A percentile compares a stretch with the other conserved stretches of the same genome.
phyloP scores from a whole-genome alignment of 1,140 invertebrate genomes.

The Cyrtorhinus lividipennis region DNA sequence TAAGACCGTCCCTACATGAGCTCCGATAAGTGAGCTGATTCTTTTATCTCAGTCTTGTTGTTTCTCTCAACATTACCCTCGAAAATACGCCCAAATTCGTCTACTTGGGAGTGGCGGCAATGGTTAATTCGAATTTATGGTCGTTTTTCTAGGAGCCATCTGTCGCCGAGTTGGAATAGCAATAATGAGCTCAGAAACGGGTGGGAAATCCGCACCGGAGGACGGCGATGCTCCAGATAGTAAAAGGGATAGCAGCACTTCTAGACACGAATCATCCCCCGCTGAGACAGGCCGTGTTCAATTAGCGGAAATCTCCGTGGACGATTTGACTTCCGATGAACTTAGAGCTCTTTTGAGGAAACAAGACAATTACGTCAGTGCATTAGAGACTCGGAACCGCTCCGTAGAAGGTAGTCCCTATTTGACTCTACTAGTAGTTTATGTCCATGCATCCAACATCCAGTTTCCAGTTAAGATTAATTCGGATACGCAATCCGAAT shows the following conservation, averaged over 20 bases:
- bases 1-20: too few species aligned
- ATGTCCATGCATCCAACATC: neutral
- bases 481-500: too few species aligned
- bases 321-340: constrained; percentile 18
- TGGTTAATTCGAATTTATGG: too few species aligned
- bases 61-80: too few species aligned
- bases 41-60: too few species aligned
- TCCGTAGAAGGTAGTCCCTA: constrained; percentile 22
- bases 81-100: too few species aligned
- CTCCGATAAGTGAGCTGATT: too few species aligned
- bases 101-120: too few species aligned
- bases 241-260: neutral
- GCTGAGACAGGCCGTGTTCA: constrained; percentile 3
- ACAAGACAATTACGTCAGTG: constrained; percentile 22
- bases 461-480: too few species aligned
- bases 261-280: neutral
- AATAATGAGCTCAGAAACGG: constrained; percentile 2
- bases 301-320: constrained; percentile 19
- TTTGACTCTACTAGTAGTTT: too few species aligned
- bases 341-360: constrained; percentile 18
- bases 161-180: too few species aligned
- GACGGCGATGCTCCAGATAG: neutral
- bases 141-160: too few species aligned
- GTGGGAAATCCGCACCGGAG: neutral
- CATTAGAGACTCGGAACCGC: constrained; percentile 19